Base-by-base conservation (phyloP, 2,797 vertebrate species). In the Takifugu ocellatus region DNA sequence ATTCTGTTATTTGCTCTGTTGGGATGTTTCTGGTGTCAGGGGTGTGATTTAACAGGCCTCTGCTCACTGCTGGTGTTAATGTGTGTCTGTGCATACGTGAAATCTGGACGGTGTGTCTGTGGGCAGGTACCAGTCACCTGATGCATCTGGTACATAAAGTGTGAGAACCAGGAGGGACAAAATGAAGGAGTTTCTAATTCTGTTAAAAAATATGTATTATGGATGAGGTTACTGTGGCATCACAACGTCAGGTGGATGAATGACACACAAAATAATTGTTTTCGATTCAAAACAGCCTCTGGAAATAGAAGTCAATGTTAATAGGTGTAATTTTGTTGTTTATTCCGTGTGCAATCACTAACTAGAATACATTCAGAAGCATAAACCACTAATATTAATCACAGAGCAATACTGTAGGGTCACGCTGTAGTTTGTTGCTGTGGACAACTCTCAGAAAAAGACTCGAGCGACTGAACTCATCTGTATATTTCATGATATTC, bases 41-140 rank as follows among this genome's bases (percentile, higher is more conserved):
- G 31, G 10, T 3, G 8, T 33, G 31, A 33, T 33, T 33, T 33
- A 33, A 33, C 31, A 33, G 9, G 31, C 31, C 31, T 33, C 53
- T 81, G 63, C 76, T 26, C 68, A 71, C 78, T 59, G 63, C 53
- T 68, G 63, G 55, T 59, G 55, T 26, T 62, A 63, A 66, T 61
- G 66, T 74, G 59, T 59, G 50, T 74, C 76, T 62, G 71, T 70
- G 64, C 59, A 71, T 64, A 61, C 44, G 44, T 61, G 68, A 21
- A 46, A n/a, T 46, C 16, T 62, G 59, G 25, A 51, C 47, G 8
- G 31, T 33, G 6, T 33, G 31, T 39, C 11, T 39, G 36, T 39
- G 36, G 12, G 12, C 14, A 14, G 36, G 36, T 12, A 12, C 12
- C 14, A 12, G 36, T 39, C 11, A 39, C 12, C 62, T 46, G 49